Evolutionary conservation across 2,113 vertebrate genomes (phyloP), one percentile per base, ranked within the genome.

Genomic region (Egretta garzetta): DNA sequence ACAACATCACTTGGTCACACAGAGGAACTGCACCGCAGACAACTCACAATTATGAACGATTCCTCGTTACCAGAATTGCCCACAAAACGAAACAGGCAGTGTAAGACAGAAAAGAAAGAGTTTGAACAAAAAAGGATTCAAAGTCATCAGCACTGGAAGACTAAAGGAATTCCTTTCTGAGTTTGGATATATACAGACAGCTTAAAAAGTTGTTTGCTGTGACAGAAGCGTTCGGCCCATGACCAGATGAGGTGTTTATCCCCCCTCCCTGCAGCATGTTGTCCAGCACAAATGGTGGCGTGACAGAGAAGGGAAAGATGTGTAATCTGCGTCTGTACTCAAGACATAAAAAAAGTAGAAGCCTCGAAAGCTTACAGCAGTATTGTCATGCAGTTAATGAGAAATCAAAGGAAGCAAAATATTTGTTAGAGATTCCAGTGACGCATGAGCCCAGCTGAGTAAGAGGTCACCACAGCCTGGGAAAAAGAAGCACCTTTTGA

Each of bases 21-120:
- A 43, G n/a, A 87, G 66, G 16, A 89, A 4, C 18, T 0, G 0
- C 21, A 6, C 49, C 3, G 3, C 77, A 88, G 74, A 30, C 41
- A 60, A 30, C 32, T 62, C 72, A 28, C 3, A 4, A 22, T 1
- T 18, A 8, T 2, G 28, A 66, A 8, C 35, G 41, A 49, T 10
- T 49, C 59, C 60, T 71, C 1, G 1, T 12, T 43, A n/a, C 26
- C 32, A 59, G 37, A 62, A n/a, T 1, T 1, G 26, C 6, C 22
- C 86, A 71, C 64, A 50, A 45, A 71, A 68, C 0, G 1, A 72
- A 30, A 28, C 0, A 9, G 22, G 13, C n/a, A 56, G 39, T 1
- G 1, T 13, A 55, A 49, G 37, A 53, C 32, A 63, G 47, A 8
- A 73, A 13, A 70, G 14, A 45, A 10, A 4, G 6, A 33, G 3